Percentiles rank a stretch among this genome's conserved stretches.
Conservation (phyloP, 2,797 vertebrate genomes). For the Orientallactaga sibirica region DNA sequence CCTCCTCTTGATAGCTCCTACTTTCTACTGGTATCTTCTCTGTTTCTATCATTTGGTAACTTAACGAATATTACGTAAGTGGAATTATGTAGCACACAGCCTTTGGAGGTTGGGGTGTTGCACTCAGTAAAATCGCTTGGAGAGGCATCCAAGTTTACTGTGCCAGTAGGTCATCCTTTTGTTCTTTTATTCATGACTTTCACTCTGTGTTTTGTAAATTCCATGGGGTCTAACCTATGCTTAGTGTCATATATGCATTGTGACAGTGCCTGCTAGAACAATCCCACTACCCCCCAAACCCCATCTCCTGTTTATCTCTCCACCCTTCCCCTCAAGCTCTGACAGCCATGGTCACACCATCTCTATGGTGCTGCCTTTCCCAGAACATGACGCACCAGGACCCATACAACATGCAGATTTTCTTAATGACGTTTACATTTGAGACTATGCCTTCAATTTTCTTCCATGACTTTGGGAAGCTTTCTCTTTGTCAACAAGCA, state of each 20-base stretch:
- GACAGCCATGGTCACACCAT: neutral
- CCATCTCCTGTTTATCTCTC: neutral
- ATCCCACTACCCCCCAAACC: neutral
- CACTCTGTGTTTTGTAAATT: neutral
- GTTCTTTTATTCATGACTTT: neutral
- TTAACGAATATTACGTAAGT: neutral
- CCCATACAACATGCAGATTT: neutral
- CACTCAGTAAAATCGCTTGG: neutral
- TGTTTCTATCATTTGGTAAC: neutral
- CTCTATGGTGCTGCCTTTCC: neutral
- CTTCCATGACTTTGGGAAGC: neutral
- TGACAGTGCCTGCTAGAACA: neutral
- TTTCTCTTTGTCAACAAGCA: neutral
- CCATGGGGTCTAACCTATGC: neutral
- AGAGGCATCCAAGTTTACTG: neutral
- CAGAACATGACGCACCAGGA: neutral
- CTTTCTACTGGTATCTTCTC: neutral
- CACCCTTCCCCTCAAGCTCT: neutral
- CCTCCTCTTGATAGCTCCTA: neutral
- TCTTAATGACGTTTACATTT: neutral
- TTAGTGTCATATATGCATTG: neutral
- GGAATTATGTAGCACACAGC: neutral
- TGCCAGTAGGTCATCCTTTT: neutral
- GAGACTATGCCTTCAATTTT: neutral
- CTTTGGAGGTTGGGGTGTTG: neutral